Evolutionary conservation across 1,140 invertebrate species (phyloP).

Genomic region (Globodera ellingtonae): DNA sequence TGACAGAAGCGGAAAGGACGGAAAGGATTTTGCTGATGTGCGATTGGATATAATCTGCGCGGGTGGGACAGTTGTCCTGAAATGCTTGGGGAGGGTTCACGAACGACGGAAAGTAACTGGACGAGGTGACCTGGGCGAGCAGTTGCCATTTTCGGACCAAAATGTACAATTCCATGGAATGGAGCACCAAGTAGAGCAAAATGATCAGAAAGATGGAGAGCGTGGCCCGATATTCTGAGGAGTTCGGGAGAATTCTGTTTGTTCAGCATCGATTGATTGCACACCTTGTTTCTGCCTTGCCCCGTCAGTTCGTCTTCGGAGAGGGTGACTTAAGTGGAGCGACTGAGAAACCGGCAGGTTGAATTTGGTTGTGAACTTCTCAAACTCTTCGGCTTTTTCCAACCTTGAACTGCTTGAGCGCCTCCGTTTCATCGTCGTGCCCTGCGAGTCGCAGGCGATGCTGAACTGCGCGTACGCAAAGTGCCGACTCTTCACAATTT

Average conservation of each 20-base stretch:
- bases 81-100: background rate
- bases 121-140: conserved; percentile 26
- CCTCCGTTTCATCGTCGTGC: conserved; percentile 1
- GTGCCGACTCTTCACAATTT: conserved; percentile 62
- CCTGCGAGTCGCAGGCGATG: conserved; percentile 41
- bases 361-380: conserved; percentile 1
- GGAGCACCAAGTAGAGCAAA: conserved; percentile 59
- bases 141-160: conserved; percentile 63
- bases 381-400: background rate
- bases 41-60: conserved; percentile 58
- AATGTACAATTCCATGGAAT: conserved; percentile 59
- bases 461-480: conserved; percentile 61
- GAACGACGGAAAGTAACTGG: background rate
- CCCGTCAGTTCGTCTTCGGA: background rate
- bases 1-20: conserved; percentile 61
- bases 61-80: conserved; percentile 56
- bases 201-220: conserved; percentile 63
- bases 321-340: background rate
- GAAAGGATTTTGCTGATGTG: conserved; percentile 60
- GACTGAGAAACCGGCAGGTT: background rate
- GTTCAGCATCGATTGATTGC: background rate
- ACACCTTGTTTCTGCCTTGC: conserved; percentile 31
- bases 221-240: conserved; percentile 62
- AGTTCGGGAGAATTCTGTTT: conserved; percentile 40
- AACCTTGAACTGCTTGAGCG: conserved; percentile 6